Conservation (phyloP, 2,113 vertebrate genomes). For the Plecturocebus donacophilus region DNA sequence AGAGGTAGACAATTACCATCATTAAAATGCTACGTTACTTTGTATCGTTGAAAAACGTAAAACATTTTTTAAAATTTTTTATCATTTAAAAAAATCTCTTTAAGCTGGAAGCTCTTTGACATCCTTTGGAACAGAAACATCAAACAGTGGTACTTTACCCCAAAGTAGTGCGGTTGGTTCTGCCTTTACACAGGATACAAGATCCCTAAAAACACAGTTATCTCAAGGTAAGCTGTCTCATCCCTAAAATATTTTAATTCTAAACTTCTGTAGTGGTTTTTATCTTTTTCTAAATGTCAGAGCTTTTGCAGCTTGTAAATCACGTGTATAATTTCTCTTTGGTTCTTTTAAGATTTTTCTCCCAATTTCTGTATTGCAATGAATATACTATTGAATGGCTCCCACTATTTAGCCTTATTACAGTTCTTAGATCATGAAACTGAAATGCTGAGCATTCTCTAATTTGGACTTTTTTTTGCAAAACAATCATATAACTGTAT, state of each 20-base stretch:
- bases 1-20: not conserved
- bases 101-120: conserved; percentile 87
- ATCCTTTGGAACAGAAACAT: not conserved
- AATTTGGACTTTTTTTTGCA: not conserved
- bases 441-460: not conserved
- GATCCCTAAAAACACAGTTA: conserved; percentile 88
- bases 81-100: conserved; percentile 64
- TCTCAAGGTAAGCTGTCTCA: conserved; percentile 86
- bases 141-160: conserved; percentile 84
- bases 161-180: conserved; percentile 87
- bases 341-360: not conserved
- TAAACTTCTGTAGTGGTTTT: not conserved
- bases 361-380: not conserved
- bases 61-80: not conserved
- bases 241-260: not conserved
- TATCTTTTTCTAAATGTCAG: conserved; percentile 47
- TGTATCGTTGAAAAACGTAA: not conserved
- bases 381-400: conserved; percentile 9
- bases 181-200: conserved; percentile 86
- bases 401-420: conserved; percentile 14
- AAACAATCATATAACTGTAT: not conserved
- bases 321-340: not conserved
- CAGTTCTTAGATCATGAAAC: conserved; percentile 17
- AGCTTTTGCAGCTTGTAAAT: conserved; percentile 34
- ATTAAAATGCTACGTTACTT: not conserved